A percentile compares a stretch with the other conserved stretches of the same genome.
phyloP scores from a whole-genome alignment of 2,888 invertebrate species.

The Xiphydria camelus region DNA sequence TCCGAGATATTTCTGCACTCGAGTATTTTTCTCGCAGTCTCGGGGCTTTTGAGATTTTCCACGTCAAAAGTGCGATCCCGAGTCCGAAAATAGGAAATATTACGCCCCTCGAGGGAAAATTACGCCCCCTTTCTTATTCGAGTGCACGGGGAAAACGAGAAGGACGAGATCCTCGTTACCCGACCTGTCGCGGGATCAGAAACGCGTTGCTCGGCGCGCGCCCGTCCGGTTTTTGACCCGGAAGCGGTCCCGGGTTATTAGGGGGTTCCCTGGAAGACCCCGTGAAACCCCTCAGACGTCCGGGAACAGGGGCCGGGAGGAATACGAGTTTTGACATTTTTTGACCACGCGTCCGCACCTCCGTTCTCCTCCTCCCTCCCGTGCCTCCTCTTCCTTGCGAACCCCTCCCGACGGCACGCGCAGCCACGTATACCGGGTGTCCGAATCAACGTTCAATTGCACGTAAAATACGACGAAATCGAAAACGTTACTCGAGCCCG shows the following conservation, averaged over 20 bases:
- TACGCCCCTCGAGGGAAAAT: background rate
- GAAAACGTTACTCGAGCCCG: no score
- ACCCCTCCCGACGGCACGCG: no score
- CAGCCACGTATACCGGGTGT: background rate
- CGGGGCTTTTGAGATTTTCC: no score
- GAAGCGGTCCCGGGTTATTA: conserved; percentile 30
- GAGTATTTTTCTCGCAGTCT: no score
- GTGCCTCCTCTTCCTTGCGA: no score
- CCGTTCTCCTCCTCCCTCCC: no score
- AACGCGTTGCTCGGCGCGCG: conserved; percentile 25
- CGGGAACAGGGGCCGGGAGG: conserved; percentile 6
- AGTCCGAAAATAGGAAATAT: no score
- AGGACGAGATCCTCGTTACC: background rate
- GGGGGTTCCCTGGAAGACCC: conserved; percentile 37
- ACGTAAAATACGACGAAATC: no score
- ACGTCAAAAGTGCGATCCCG: no score
- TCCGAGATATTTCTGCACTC: no score
- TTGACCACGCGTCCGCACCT: conserved; percentile 51
- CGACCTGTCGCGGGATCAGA: background rate
- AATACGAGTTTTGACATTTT: conserved; percentile 54
- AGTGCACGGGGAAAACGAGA: background rate
- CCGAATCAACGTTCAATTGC: no score
- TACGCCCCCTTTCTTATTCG: background rate
- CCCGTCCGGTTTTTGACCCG: conserved; percentile 49
- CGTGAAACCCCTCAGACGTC: conserved; percentile 22